Percentiles rank a stretch among this genome's conserved stretches.
Conservation (phyloP, 2,888 invertebrate species). For the Hyposoter dolosus region DNA sequence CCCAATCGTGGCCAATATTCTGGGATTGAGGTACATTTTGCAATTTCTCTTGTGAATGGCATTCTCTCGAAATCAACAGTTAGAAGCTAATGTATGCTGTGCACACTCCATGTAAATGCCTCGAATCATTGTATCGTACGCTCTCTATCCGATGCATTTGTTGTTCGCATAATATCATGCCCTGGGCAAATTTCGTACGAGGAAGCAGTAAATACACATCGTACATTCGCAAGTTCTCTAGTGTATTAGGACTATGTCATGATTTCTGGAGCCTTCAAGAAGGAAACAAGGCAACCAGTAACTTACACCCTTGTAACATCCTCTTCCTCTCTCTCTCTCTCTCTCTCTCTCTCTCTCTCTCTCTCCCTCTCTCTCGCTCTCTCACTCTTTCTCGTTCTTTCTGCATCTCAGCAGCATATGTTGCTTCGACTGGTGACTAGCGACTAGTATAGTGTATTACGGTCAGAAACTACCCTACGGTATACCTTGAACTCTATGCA, state of each 20-base stretch:
- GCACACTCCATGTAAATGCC: background rate
- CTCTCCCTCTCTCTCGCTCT: background rate
- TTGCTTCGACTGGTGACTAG: slow-evolving; percentile 11
- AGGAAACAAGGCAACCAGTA: slow-evolving; percentile 8
- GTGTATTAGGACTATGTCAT: slow-evolving; percentile 28
- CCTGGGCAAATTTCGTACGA: slow-evolving; percentile 37
- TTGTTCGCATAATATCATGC: slow-evolving; percentile 20
- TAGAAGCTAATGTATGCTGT: slow-evolving; percentile 2
- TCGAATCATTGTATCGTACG: slow-evolving; percentile 44
- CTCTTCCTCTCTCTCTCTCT: background rate
- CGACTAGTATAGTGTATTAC: slow-evolving; percentile 15
- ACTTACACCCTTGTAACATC: background rate
- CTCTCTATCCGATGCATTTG: slow-evolving; percentile 7
- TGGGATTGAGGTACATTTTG: too few relatives aligned
- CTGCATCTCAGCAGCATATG: slow-evolving; percentile 1
- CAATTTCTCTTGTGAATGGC: slow-evolving; percentile 8
- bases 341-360: slow-evolving; percentile 7
- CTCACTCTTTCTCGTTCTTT: slow-evolving; percentile 12
- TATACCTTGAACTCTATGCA: slow-evolving; percentile 19
- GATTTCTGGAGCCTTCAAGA: slow-evolving; percentile 27
- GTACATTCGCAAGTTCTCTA: slow-evolving; percentile 13
- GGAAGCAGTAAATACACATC: slow-evolving; percentile 37
- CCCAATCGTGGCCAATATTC: background rate
- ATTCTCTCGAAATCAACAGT: slow-evolving; percentile 1
- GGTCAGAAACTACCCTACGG: slow-evolving; percentile 54